Percentiles rank a stretch among this genome's conserved stretches.
Evolutionary conservation across 2,113 vertebrate genomes (phyloP).

Genomic region (Ptychochromis oligacanthus): DNA sequence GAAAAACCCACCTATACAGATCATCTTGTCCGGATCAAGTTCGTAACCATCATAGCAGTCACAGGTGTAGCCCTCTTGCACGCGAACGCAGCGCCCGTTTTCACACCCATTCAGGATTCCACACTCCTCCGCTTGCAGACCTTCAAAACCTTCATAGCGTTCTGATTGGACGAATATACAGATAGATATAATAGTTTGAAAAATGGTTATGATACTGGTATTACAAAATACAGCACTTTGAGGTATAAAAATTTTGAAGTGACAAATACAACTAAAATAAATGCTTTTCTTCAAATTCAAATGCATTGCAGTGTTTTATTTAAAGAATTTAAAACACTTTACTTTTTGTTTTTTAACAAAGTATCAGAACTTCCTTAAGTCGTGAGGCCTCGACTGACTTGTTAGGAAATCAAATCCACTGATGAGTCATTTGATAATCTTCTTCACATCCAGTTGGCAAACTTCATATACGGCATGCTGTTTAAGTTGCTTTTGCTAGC

Average conservation of each 20-base stretch:
- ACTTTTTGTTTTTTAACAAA: too few species aligned
- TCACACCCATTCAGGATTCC: conserved; percentile 93
- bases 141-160: conserved; percentile 86
- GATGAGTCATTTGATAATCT: background rate
- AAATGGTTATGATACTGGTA: background rate
- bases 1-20: conserved; percentile 72
- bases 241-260: too few species aligned
- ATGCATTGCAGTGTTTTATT: background rate
- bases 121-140: conserved; percentile 90
- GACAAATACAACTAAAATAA: too few species aligned
- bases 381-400: background rate
- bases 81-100: conserved; percentile 92
- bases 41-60: conserved; percentile 95
- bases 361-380: too few species aligned
- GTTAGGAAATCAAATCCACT: background rate
- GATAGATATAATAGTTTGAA: background rate
- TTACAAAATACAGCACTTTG: too few species aligned
- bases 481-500: too few species aligned
- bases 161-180: conserved; percentile 57
- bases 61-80: conserved; percentile 93
- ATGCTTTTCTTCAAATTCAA: too few species aligned
- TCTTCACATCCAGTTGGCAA: background rate
- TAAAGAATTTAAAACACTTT: background rate
- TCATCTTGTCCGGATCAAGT: conserved; percentile 87
- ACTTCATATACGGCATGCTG: background rate